These are phyloP conservation scores for Anarrhichthys ocellatus DNA, from an alignment of 2,113 vertebrate genomes.

Conservation along the genomic window DNA sequence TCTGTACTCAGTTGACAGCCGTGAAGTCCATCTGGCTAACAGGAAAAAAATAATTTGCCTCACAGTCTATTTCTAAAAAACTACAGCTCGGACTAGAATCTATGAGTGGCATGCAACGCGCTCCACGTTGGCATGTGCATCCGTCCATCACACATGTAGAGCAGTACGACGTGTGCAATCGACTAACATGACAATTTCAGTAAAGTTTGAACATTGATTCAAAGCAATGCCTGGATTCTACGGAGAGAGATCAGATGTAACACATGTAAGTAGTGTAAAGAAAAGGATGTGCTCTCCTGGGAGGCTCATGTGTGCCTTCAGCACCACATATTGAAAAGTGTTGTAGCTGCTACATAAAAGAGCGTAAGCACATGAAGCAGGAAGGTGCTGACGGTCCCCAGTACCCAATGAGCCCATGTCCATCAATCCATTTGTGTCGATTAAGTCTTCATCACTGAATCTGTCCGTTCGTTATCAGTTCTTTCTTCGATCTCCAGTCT, in stretches of 20 bases:
- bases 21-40: slow-evolving; percentile 27
- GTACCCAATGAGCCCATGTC: slow-evolving; percentile 21
- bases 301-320: slow-evolving; percentile 24
- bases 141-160: neutral
- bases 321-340: neutral
- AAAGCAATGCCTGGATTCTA: slow-evolving; percentile 43
- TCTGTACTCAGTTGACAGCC: slow-evolving; percentile 12
- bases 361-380: slow-evolving; percentile 56
- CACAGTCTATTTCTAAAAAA: slow-evolving; percentile 21
- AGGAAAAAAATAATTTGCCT: neutral
- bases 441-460: slow-evolving; percentile 24
- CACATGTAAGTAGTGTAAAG: neutral
- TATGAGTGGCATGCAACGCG: slow-evolving; percentile 29
- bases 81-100: slow-evolving; percentile 16
- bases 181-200: slow-evolving; percentile 4
- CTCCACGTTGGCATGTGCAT: slow-evolving; percentile 52
- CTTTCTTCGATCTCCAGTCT: slow-evolving; percentile 13
- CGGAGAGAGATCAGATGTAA: neutral
- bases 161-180: neutral
- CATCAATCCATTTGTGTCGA: slow-evolving; percentile 24
- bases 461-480: neutral
- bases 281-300: neutral
- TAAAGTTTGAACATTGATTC: slow-evolving; percentile 5
- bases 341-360: slow-evolving; percentile 67
- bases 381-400: slow-evolving; percentile 4